Percentiles rank a stretch among this genome's conserved stretches.
These are phyloP conservation scores for Agrotis segetum DNA, from an alignment of 2,888 invertebrate species.

Conservation along the genomic window DNA sequence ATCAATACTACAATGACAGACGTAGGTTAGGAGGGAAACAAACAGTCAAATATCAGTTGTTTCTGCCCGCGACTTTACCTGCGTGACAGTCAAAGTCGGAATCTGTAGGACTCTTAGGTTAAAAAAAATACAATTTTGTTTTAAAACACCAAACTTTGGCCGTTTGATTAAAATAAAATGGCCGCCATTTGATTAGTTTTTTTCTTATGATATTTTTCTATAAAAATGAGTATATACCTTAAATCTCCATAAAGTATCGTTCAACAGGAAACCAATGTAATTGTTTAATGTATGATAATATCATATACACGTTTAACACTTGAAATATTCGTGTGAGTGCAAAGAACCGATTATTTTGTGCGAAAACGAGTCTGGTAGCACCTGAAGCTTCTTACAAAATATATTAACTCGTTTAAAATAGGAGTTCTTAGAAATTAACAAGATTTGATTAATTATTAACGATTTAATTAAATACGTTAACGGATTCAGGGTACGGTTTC, in stretches of 20 bases:
- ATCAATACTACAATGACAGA: constrained; percentile 64
- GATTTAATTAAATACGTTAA: constrained; percentile 46
- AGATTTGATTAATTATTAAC: constrained; percentile 45
- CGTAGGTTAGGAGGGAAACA: constrained; percentile 62
- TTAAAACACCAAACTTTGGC: too few relatives aligned
- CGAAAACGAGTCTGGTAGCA: constrained; percentile 17
- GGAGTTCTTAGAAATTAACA: constrained; percentile 25
- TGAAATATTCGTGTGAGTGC: constrained; percentile 23
- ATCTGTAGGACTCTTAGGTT: too few relatives aligned
- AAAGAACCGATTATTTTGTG: constrained; percentile 30
- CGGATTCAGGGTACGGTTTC: constrained; percentile 23
- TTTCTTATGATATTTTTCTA: too few relatives aligned
- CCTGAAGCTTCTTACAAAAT: constrained; percentile 43
- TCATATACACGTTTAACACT: constrained; percentile 40
- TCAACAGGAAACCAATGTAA: too few relatives aligned
- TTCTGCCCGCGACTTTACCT: too few relatives aligned
- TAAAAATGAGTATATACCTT: too few relatives aligned
- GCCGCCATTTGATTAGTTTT: too few relatives aligned
- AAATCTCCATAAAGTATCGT: too few relatives aligned
- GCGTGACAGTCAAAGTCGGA: too few relatives aligned
- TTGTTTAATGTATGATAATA: too few relatives aligned
- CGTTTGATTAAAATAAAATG: too few relatives aligned
- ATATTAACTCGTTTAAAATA: constrained; percentile 39
- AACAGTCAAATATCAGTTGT: constrained; percentile 21
- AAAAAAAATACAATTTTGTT: too few relatives aligned